phyloP scores from a whole-genome alignment of 2,888 invertebrate species.

The Eilema sororculum region DNA sequence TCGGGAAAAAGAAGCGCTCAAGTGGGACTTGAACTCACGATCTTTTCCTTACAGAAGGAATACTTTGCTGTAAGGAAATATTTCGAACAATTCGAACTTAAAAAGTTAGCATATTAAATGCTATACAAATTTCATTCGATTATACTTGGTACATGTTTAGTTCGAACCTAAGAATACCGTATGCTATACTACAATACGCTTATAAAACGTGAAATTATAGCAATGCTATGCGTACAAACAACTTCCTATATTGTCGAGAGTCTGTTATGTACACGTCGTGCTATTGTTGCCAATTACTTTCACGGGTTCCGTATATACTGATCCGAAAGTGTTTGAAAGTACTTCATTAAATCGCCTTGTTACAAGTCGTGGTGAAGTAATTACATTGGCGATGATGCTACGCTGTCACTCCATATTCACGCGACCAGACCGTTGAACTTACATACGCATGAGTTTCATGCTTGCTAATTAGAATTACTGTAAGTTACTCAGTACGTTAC shows the following conservation, averaged over 20 bases:
- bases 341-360: slow-evolving; percentile 69
- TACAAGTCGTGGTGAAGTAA: slow-evolving; percentile 38
- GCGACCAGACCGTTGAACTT: slow-evolving; percentile 59
- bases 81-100: no score
- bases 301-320: slow-evolving; percentile 67
- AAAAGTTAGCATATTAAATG: no score
- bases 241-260: slow-evolving; percentile 46
- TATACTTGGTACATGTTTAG: no score
- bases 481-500: slow-evolving; percentile 12
- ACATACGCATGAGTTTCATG: slow-evolving; percentile 33
- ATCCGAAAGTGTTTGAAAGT: slow-evolving; percentile 80
- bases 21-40: no score
- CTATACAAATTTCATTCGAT: no score
- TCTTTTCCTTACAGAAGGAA: no score
- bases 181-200: background rate
- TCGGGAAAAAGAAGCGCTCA: no score
- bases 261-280: slow-evolving; percentile 32
- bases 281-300: slow-evolving; percentile 68
- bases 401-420: slow-evolving; percentile 48
- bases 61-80: no score
- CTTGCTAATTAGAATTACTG: slow-evolving; percentile 19
- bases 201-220: slow-evolving; percentile 8
- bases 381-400: slow-evolving; percentile 58
- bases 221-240: slow-evolving; percentile 19
- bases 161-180: background rate